phyloP scores from a whole-genome alignment of 2,797 vertebrate species.

The Argya squamiceps region DNA sequence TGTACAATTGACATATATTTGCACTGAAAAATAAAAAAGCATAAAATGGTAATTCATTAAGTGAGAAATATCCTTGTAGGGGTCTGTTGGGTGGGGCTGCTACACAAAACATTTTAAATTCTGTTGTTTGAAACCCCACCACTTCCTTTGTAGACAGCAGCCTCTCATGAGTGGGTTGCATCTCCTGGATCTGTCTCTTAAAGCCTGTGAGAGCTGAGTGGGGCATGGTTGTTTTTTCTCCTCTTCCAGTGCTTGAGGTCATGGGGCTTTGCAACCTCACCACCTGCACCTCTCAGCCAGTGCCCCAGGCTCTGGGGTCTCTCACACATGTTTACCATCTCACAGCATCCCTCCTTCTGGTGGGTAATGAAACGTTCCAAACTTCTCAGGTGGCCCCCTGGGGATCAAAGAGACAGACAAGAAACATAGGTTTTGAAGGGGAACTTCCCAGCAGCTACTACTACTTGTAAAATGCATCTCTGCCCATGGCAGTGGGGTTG shows the following conservation, averaged over 20 bases:
- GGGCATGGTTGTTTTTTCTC: not conserved
- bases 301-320: not conserved
- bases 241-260: not conserved
- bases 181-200: not conserved
- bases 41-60: not conserved
- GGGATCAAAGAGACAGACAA: not conserved
- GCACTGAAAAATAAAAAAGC: not conserved
- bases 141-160: not conserved
- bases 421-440: not conserved
- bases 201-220: not conserved
- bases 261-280: not conserved
- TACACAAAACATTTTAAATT: not conserved
- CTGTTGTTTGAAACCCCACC: not conserved
- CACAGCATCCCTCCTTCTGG: not conserved
- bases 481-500: not conserved
- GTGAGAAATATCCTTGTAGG: not conserved
- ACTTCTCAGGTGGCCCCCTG: not conserved
- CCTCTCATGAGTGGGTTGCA: rapidly evolving
- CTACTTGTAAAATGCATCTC: not conserved
- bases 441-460: not conserved
- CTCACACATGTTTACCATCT: rapidly evolving
- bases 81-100: not conserved
- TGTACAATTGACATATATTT: not conserved
- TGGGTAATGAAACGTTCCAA: not conserved
- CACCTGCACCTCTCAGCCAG: not conserved